Evolutionary conservation across 2,113 vertebrate species (phyloP), one percentile per base, ranked within the genome.

Genomic region (Tichodroma muraria): DNA sequence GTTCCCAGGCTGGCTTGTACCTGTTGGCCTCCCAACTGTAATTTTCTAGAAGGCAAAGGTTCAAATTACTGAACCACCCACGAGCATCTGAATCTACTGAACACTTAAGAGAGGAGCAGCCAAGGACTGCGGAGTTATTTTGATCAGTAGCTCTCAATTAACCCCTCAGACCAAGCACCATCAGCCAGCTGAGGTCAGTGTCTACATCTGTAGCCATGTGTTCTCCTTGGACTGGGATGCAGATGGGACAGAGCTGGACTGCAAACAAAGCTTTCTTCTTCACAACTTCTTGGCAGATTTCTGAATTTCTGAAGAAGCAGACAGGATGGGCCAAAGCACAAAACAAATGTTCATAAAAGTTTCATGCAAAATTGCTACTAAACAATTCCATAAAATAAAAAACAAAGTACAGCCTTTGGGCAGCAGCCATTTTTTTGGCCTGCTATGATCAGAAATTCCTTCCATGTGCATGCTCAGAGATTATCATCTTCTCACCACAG

Each of bases 31-130:
- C 49, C 23, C 47, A 87, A 16, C 35, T 59, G 65, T 63, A 22
- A 81, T 88, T 88, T 88, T 85, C 82, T 49, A 69, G 94, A 93
- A 89, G 88, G 80, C 53, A 44, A 68, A 92, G 38, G 54, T 68
- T 86, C 40, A 56, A 64, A 73, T 73, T 4, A 9, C 49, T 11
- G 35, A 27, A 31, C 63, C 57, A 90, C 56, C 54, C 57, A 93
- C 38, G 11, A 89, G 50, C 54, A 52, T 49, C 31, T 37, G 35
- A 71, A 64, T 65, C 57, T 54, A 18, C 50, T 57, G 47, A 92
- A 86, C 71, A n/a, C 85, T 88, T 53, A 15, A 33, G 9, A 37
- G 35, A 89, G 50, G 20, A 64, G 40, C 8, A 13, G 42, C n/a
- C 71, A 76, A 81, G 42, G 53, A 53, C 0, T 42, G 60, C 16